These are phyloP conservation scores for Xerus inauris DNA, from an alignment of 2,113 vertebrate species.

Conservation along the genomic window DNA sequence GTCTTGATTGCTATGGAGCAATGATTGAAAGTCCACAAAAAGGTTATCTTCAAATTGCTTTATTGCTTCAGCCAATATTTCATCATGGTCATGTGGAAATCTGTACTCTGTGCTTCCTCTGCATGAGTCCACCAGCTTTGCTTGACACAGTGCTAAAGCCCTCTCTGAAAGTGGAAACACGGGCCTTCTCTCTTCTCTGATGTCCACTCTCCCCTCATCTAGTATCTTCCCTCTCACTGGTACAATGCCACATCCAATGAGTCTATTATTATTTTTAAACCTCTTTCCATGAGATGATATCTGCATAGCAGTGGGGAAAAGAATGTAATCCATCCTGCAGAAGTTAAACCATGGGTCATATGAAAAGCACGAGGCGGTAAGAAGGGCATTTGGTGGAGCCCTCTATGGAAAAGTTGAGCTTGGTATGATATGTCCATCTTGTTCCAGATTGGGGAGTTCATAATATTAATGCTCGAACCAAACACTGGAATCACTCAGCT, in stretches of 20 bases:
- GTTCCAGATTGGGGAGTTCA: constrained; percentile 9
- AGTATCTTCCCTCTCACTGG: neutral
- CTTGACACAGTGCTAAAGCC: constrained; percentile 29
- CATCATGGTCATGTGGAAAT: constrained; percentile 41
- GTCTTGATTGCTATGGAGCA: constrained; percentile 29
- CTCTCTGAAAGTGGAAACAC: neutral
- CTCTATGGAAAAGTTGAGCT: constrained; percentile 18
- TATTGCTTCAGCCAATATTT: constrained; percentile 71
- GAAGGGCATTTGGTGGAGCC: neutral
- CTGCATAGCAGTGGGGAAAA: neutral
- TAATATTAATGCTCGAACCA: neutral
- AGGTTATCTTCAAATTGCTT: constrained; percentile 61
- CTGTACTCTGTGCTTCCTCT: neutral
- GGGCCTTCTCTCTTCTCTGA: neutral
- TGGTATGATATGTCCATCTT: neutral
- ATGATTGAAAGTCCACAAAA: neutral
- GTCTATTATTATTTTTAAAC: constrained; percentile 63
- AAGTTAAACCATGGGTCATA: constrained; percentile 8
- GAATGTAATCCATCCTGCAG: constrained; percentile 17
- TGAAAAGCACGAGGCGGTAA: constrained; percentile 7
- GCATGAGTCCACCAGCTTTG: neutral
- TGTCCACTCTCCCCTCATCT: neutral
- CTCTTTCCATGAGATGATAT: constrained; percentile 69
- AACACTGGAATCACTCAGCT: neutral
- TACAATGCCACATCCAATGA: neutral